phyloP scores from a whole-genome alignment of 2,113 vertebrate species.

The Tor tambroides region DNA sequence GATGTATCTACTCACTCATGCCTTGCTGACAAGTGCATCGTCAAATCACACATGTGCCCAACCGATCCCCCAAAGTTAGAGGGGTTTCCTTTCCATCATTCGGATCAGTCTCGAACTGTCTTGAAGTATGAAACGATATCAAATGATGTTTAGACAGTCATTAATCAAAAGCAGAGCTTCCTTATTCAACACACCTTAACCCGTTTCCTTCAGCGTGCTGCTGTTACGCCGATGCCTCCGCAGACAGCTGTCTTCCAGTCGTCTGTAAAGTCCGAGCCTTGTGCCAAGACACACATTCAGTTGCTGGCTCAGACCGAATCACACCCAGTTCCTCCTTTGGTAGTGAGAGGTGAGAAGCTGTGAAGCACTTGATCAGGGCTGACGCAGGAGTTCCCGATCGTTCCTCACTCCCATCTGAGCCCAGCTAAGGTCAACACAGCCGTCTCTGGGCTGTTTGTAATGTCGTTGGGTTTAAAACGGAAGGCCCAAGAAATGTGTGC shows the following conservation, averaged over 20 bases:
- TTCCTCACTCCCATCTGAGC: slow-evolving; percentile 42
- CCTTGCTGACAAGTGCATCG: background rate
- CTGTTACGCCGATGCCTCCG: background rate
- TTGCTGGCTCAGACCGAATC: slow-evolving; percentile 19
- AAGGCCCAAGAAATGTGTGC: slow-evolving; percentile 39
- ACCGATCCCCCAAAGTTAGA: slow-evolving; percentile 8
- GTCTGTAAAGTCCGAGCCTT: background rate
- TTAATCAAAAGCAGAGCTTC: slow-evolving; percentile 42
- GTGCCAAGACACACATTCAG: slow-evolving; percentile 26
- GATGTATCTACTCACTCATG: background rate
- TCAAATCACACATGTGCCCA: slow-evolving; percentile 34
- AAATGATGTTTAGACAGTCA: slow-evolving; percentile 25
- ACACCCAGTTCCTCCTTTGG: slow-evolving; percentile 6
- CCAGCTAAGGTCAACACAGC: slow-evolving; percentile 43
- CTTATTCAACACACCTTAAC: slow-evolving; percentile 7
- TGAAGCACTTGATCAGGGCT: slow-evolving; percentile 47
- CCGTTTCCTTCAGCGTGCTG: background rate
- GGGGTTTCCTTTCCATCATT: slow-evolving; percentile 12
- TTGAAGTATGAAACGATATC: background rate
- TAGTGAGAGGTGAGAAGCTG: slow-evolving; percentile 39
- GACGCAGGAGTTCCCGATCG: slow-evolving; percentile 23
- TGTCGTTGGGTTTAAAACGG: slow-evolving; percentile 44
- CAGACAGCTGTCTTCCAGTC: slow-evolving; percentile 24
- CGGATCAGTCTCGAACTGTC: background rate
- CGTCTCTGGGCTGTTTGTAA: slow-evolving; percentile 33